phyloP scores from a whole-genome alignment of 2,113 vertebrate species.

The Haemorhous mexicanus region DNA sequence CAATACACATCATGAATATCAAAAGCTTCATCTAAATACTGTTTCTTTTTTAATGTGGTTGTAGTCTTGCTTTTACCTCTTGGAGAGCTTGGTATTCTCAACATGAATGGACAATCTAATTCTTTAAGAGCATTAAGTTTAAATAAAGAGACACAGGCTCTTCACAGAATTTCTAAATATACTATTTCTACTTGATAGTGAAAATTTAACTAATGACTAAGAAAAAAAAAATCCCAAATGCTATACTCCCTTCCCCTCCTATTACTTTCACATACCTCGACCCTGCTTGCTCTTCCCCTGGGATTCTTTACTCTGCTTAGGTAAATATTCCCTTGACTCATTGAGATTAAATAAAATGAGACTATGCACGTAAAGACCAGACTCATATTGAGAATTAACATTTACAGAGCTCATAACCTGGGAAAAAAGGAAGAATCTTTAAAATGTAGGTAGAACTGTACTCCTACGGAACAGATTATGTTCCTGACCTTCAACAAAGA shows the following conservation, averaged over 20 bases:
- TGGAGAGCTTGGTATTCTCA: background rate
- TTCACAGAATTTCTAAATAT: background rate
- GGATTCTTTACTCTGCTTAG: conserved; percentile 25
- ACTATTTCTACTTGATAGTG: background rate
- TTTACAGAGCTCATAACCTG: conserved; percentile 55
- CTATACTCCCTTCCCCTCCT: background rate
- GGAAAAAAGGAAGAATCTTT: conserved; percentile 4
- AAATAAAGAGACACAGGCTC: background rate
- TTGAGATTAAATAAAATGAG: conserved; percentile 37
- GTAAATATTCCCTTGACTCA: conserved; percentile 38
- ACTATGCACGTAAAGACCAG: conserved; percentile 15
- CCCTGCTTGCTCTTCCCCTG: background rate
- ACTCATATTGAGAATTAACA: conserved; percentile 46
- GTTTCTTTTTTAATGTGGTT: background rate
- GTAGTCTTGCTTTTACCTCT: background rate
- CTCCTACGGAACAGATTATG: conserved; percentile 25
- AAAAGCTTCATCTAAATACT: background rate
- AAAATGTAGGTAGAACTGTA: conserved; percentile 26
- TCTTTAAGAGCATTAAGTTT: background rate
- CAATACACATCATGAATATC: background rate
- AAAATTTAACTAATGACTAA: conserved; percentile 18
- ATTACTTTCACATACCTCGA: background rate
- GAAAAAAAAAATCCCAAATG: background rate
- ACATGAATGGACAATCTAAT: background rate
- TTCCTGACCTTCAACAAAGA: conserved; percentile 52